Percentiles rank a stretch among this genome's conserved stretches.
phyloP scores from a whole-genome alignment of 2,888 invertebrate species.

The Ferrisia virgata region DNA sequence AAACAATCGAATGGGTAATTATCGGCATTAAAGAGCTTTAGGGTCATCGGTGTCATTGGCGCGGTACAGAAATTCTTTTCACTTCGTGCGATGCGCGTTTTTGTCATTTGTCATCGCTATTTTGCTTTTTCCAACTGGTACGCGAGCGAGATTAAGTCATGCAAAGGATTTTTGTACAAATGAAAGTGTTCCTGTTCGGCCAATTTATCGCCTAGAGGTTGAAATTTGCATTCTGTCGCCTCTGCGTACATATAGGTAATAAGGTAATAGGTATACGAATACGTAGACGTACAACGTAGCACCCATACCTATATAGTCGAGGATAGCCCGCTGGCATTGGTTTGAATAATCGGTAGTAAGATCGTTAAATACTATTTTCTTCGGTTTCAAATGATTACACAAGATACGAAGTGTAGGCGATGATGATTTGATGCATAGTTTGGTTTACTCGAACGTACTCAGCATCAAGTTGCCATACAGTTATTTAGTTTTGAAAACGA shows the following conservation, averaged over 20 bases:
- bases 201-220: not conserved
- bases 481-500: not conserved
- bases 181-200: not conserved
- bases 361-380: not conserved
- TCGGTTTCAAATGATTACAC: not conserved
- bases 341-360: not conserved
- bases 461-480: not conserved
- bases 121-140: not conserved
- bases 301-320: not conserved
- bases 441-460: not conserved
- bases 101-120: slow-evolving; percentile 18
- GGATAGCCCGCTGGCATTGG: not conserved
- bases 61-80: not conserved
- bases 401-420: not conserved
- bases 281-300: not conserved
- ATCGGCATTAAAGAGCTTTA: not conserved
- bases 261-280: too few relatives aligned
- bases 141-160: not conserved
- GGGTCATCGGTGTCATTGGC: not conserved
- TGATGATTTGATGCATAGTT: not conserved
- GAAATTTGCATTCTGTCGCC: not conserved
- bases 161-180: not conserved
- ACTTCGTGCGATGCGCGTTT: not conserved
- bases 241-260: not conserved
- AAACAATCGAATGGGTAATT: slow-evolving; percentile 22